These are phyloP conservation scores for Gryllus longicercus DNA, from an alignment of 2,888 invertebrate species.

Conservation along the genomic window DNA sequence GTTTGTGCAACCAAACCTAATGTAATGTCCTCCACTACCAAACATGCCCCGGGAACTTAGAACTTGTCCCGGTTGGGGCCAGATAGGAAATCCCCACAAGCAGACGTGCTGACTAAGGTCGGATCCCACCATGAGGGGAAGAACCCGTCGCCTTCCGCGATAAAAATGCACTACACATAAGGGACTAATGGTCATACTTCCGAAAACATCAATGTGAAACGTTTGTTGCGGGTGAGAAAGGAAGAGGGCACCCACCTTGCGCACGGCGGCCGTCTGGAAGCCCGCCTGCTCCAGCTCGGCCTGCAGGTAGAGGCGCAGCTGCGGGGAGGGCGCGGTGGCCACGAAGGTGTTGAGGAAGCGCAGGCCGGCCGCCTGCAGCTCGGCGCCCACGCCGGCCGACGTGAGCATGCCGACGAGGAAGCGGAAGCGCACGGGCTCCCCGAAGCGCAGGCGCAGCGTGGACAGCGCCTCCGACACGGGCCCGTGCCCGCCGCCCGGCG, in stretches of 20 bases:
- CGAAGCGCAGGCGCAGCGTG: slow-evolving; percentile 79
- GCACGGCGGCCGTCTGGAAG: slow-evolving; percentile 57
- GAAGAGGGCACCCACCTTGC: slow-evolving; percentile 45
- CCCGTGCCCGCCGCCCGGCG: slow-evolving; percentile 70
- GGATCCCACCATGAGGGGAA: too few relatives aligned
- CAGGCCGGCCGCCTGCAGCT: slow-evolving; percentile 74
- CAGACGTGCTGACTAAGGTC: too few relatives aligned
- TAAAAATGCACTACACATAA: too few relatives aligned
- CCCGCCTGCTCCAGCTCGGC: slow-evolving; percentile 81
- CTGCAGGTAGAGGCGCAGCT: slow-evolving; percentile 78
- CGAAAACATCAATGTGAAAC: too few relatives aligned
- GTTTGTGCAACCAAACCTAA: too few relatives aligned
- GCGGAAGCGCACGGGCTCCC: slow-evolving; percentile 88
- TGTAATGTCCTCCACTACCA: too few relatives aligned
- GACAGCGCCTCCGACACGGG: slow-evolving; percentile 88
- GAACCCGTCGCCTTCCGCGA: too few relatives aligned
- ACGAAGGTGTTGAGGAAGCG: slow-evolving; percentile 81
- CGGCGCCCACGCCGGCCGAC: slow-evolving; percentile 65
- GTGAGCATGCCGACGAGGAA: slow-evolving; percentile 85
- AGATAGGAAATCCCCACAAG: too few relatives aligned
- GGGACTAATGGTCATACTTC: too few relatives aligned
- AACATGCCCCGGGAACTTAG: too few relatives aligned
- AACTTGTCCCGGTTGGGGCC: too few relatives aligned
- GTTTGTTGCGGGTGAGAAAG: too few relatives aligned
- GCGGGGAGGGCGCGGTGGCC: slow-evolving; percentile 69